These are phyloP conservation scores for Eristalis tenax DNA, from an alignment of 2,888 invertebrate genomes.

Conservation along the genomic window DNA sequence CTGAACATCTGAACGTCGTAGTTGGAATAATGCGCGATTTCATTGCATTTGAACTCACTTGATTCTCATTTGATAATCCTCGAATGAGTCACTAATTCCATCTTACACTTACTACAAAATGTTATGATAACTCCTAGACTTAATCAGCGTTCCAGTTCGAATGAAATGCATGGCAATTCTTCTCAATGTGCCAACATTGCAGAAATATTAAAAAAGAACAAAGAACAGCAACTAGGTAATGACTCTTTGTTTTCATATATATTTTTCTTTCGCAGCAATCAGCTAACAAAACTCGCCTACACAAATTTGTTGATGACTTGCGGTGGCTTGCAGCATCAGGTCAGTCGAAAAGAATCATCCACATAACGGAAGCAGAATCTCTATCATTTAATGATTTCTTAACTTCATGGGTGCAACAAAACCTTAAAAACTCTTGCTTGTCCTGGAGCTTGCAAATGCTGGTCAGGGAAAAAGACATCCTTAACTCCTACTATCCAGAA, in stretches of 20 bases:
- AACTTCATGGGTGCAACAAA: constrained; percentile 75
- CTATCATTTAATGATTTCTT: constrained; percentile 73
- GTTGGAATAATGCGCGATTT: background rate
- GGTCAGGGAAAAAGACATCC: constrained; percentile 84
- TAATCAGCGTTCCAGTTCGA: background rate
- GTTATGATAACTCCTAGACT: background rate
- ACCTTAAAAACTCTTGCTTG: constrained; percentile 77
- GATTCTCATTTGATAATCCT: background rate
- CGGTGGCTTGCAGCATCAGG: constrained; percentile 51
- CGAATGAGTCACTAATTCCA: background rate
- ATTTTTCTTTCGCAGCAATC: constrained; percentile 32
- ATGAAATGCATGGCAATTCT: background rate
- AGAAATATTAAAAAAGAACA: background rate
- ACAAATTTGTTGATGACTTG: constrained; percentile 58
- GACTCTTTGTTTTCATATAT: background rate
- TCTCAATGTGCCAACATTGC: background rate
- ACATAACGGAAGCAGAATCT: constrained; percentile 6
- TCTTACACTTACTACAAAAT: background rate
- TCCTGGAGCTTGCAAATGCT: constrained; percentile 83
- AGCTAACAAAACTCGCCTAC: constrained; percentile 34
- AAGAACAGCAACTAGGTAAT: background rate
- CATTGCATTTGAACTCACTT: background rate
- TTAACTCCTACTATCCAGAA: constrained; percentile 83
- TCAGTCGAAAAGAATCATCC: background rate
- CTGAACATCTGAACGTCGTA: background rate